Evolutionary conservation across 2,113 vertebrate species (phyloP).

Genomic region (Rhinoptilus africanus): DNA sequence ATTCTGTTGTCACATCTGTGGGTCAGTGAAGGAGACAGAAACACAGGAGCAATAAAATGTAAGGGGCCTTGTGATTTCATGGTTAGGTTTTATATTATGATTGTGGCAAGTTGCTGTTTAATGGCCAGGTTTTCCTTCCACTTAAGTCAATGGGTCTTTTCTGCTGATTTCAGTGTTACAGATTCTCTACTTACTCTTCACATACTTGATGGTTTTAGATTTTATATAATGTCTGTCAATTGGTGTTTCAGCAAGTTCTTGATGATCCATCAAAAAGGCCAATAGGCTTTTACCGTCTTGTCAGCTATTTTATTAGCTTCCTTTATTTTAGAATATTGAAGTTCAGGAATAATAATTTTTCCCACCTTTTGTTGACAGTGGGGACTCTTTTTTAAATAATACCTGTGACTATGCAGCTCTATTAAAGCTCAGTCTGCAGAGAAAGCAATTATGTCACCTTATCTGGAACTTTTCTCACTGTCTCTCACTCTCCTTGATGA

Average conservation of each 20-base stretch:
- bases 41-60: neutral
- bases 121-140: neutral
- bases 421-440: neutral
- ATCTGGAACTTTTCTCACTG: neutral
- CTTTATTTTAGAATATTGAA: slow-evolving; percentile 33
- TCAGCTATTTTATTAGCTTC: slow-evolving; percentile 27
- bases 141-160: neutral
- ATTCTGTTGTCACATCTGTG: neutral
- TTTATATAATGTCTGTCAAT: slow-evolving; percentile 7
- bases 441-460: slow-evolving; percentile 10
- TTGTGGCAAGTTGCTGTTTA: neutral
- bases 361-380: neutral
- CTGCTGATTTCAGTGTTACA: neutral
- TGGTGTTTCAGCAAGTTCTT: slow-evolving; percentile 17
- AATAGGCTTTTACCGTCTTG: neutral
- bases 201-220: slow-evolving; percentile 1
- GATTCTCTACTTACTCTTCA: neutral
- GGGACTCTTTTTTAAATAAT: slow-evolving; percentile 22
- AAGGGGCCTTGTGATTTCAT: neutral
- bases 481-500: neutral
- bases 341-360: neutral
- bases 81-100: neutral
- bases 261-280: slow-evolving; percentile 16
- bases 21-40: neutral
- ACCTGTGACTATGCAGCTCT: neutral